phyloP scores from a whole-genome alignment of 2,113 vertebrate genomes.

The Corythoichthys haematopterus region DNA sequence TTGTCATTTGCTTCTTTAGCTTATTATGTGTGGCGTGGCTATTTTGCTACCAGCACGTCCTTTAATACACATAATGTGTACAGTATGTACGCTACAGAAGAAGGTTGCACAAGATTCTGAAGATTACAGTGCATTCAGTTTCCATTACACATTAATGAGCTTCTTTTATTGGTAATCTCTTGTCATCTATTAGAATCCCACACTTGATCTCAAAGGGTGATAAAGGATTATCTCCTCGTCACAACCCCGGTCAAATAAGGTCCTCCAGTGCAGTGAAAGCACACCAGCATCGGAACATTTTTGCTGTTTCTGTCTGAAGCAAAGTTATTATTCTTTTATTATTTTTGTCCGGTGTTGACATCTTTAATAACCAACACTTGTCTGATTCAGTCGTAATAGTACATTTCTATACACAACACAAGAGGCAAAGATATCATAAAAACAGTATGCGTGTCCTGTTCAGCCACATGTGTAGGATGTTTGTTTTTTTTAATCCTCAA shows the following conservation, averaged over 20 bases:
- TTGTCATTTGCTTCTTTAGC: constrained; percentile 7
- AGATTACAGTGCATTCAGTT: neutral
- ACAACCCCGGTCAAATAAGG: constrained; percentile 17
- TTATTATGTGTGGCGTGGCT: neutral
- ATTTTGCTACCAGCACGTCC: neutral
- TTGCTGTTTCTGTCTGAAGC: constrained; percentile 4
- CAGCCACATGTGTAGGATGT: neutral
- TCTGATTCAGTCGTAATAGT: neutral
- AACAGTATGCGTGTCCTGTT: neutral
- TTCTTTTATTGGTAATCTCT: constrained; percentile 4
- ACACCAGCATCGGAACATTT: constrained; percentile 4
- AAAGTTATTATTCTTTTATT: neutral
- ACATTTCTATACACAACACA: neutral
- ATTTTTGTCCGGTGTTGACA: neutral
- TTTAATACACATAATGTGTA: neutral
- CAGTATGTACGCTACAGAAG: neutral
- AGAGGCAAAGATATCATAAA: neutral
- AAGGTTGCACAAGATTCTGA: neutral
- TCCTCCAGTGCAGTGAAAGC: constrained; percentile 19
- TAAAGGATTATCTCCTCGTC: constrained; percentile 8
- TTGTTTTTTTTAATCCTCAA: neutral
- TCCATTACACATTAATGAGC: neutral
- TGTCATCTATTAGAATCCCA: constrained; percentile 28
- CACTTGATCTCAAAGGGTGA: constrained; percentile 11
- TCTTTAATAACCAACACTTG: neutral